Evolutionary conservation across 2,797 vertebrate genomes (phyloP).

Genomic region (Rhyacichthys aspro): DNA sequence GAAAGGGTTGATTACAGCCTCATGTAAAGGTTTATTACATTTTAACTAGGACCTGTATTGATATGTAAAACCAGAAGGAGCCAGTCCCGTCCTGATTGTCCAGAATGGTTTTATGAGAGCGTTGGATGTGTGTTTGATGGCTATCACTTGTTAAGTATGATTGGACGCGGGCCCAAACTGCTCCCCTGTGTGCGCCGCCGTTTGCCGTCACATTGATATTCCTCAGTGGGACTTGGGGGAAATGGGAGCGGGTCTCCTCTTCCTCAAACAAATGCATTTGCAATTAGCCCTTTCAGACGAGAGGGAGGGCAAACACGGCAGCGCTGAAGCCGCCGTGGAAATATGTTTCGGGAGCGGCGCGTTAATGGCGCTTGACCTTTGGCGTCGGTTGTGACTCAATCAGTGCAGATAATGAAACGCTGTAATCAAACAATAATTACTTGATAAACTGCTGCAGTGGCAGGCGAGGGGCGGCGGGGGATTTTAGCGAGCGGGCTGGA

Average conservation of each 20-base stretch:
- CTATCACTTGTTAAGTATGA: constrained; percentile 54
- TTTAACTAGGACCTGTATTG: constrained; percentile 16
- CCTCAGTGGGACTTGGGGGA: constrained; percentile 61
- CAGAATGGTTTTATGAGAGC: constrained; percentile 47
- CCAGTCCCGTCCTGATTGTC: constrained; percentile 37
- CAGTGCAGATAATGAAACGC: constrained; percentile 86
- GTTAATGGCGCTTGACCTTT: constrained; percentile 85
- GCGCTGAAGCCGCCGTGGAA: constrained; percentile 54
- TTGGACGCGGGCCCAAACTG: constrained; percentile 49
- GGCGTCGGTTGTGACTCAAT: constrained; percentile 84
- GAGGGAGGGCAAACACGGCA: constrained; percentile 77
- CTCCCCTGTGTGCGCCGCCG: constrained; percentile 50
- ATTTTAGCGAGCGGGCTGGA: constrained; percentile 48
- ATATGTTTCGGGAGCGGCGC: constrained; percentile 76
- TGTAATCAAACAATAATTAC: constrained; percentile 89
- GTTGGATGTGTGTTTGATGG: constrained; percentile 50
- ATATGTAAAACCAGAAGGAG: constrained; percentile 28
- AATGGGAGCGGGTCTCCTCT: constrained; percentile 59
- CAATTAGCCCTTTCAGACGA: constrained; percentile 84
- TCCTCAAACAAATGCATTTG: constrained; percentile 86
- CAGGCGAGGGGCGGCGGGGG: constrained; percentile 63
- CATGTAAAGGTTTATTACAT: not conserved
- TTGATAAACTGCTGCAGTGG: constrained; percentile 84
- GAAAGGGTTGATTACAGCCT: not conserved
- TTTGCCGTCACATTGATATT: constrained; percentile 67